A percentile compares a stretch with the other conserved stretches of the same genome.
Evolutionary conservation across 2,113 vertebrate species (phyloP).

Genomic region (Arvicanthis niloticus): DNA sequence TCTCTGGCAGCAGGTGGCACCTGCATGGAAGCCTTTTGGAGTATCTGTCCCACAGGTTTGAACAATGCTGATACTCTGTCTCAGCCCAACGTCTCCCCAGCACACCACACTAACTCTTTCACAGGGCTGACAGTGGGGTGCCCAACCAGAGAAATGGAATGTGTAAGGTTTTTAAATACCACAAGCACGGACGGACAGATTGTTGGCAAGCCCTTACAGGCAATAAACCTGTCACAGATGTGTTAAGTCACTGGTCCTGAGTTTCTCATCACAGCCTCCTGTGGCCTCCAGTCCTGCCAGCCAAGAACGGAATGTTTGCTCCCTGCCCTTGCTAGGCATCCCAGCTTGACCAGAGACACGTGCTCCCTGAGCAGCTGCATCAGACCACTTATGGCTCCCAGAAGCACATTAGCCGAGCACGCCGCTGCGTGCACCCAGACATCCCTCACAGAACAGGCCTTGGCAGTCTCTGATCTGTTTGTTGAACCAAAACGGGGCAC

Average conservation of each 20-base stretch:
- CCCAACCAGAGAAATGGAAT: neutral
- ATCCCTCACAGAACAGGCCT: neutral
- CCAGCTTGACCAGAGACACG: neutral
- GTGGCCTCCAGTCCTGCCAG: slow-evolving; percentile 53
- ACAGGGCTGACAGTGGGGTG: neutral
- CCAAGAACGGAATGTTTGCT: neutral
- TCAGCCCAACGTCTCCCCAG: neutral
- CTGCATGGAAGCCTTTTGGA: neutral
- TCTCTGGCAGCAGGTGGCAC: neutral
- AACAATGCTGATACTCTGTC: fast-evolving
- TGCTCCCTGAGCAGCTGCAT: neutral
- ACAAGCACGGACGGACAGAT: neutral
- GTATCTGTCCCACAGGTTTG: neutral
- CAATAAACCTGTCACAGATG: slow-evolving; percentile 62
- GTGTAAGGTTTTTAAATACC: slow-evolving; percentile 39
- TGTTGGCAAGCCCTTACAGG: slow-evolving; percentile 40
- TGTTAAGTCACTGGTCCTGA: slow-evolving; percentile 41
- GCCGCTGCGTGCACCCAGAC: fast-evolving
- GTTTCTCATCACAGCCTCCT: slow-evolving; percentile 10
- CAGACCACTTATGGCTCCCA: fast-evolving
- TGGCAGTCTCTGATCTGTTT: neutral
- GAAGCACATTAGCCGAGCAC: neutral
- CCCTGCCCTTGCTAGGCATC: neutral
- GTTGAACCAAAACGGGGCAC: fast-evolving
- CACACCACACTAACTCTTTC: neutral